These are phyloP conservation scores for Ianthella basta DNA, from an alignment of 37 sponge, comb jelly and placozoan genomes.

Conservation along the genomic window DNA sequence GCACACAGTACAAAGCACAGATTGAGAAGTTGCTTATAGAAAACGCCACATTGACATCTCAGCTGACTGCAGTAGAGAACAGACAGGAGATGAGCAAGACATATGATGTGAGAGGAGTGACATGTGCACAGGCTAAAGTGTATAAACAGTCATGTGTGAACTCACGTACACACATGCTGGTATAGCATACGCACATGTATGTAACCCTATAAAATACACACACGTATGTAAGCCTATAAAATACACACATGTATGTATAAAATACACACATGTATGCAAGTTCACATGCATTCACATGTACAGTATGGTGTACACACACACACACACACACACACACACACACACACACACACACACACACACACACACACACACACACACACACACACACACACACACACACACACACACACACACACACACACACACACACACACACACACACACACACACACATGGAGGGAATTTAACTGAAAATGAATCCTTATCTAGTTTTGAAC, in stretches of 20 bases:
- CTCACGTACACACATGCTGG: background rate
- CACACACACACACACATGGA: background rate
- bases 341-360: slow-evolving; percentile 18
- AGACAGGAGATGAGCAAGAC: no score
- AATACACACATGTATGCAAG: slow-evolving; percentile 74
- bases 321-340: background rate
- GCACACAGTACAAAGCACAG: background rate
- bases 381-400: slow-evolving; percentile 25
- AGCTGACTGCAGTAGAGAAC: no score
- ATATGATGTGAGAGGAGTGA: background rate
- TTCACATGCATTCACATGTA: slow-evolving; percentile 29
- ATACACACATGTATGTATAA: slow-evolving; percentile 80
- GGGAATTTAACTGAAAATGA: background rate
- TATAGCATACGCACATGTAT: background rate
- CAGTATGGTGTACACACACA: no score
- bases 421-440: slow-evolving; percentile 78
- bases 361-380: slow-evolving; percentile 16
- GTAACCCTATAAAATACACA: no score
- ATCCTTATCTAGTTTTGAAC: background rate
- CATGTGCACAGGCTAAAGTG: background rate
- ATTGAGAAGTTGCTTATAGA: background rate
- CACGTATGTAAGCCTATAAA: no score
- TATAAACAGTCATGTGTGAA: background rate
- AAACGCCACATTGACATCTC: no score
- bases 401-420: slow-evolving; percentile 80